Base-by-base conservation (phyloP, 2,113 vertebrate species). In the Mellivora capensis region DNA sequence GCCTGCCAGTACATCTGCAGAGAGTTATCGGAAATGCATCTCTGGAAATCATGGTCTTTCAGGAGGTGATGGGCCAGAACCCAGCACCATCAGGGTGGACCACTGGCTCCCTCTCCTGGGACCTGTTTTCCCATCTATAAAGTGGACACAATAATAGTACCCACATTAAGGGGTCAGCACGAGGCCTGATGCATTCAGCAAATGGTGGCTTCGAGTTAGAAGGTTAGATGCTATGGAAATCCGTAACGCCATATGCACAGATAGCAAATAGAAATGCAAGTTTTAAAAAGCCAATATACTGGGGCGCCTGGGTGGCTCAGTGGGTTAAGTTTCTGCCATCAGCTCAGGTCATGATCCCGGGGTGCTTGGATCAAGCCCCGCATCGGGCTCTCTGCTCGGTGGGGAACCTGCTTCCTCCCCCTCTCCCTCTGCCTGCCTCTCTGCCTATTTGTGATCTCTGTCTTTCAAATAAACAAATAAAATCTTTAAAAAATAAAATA, bases 91-190 rank as follows among this genome's bases (percentile, higher is more conserved):
- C 47, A 21, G 29, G 25, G 54, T 69, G 37, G 8, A 29, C 47
- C 20, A 44, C 18, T 29, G 69, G 13, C 49, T 6, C 29, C 21
- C 10, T 21, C 17, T 59, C 49, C 3, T 31, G 17, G 39, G 29
- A 11, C 83, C 29, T 87, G 49, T 21, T 25, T 77, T 61, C 62
- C 67, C 64, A 44, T 4, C n/a, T 82, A 42, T 25, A 34, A 69
- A 34, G 52, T 14, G 20, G 44, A 17, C 7, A 0, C 2, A 17
- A 25, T 13, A 27, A 29, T 0, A 23, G 9, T 2, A 12, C 31
- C 9, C 37, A 59, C n/a, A 61, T 34, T 39, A 14, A 20, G 31
- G 14, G 11, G 18, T 59, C 34, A 21, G 4, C 59, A 44, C 12
- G 11, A 90, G n/a, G 21, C 42, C 31, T 15, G 25, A 59, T 44